phyloP scores from a whole-genome alignment of 92 coral and sea anemone species.

The Desmophyllum pertusum region DNA sequence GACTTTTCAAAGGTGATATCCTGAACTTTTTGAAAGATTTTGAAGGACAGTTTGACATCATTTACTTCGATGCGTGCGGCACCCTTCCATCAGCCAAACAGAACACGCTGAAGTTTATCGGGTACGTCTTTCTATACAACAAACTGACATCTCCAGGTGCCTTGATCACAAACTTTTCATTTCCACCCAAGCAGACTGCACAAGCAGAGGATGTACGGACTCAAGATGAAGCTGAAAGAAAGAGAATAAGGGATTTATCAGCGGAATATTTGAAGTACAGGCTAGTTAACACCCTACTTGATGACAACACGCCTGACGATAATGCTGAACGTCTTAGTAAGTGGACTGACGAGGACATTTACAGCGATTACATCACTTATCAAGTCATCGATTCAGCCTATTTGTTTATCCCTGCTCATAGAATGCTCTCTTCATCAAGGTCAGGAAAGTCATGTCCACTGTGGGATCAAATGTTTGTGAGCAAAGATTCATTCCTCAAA shows the following conservation, averaged over 20 bases:
- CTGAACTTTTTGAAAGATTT: slow-evolving; percentile 7
- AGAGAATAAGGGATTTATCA: background rate
- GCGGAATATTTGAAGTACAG: slow-evolving; percentile 36
- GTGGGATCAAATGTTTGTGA: slow-evolving; percentile 11
- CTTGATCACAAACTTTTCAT: slow-evolving; percentile 57
- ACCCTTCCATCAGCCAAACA: slow-evolving; percentile 44
- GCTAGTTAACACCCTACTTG: background rate
- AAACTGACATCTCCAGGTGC: slow-evolving; percentile 56
- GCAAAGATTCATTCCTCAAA: background rate
- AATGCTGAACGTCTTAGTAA: background rate
- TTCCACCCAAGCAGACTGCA: slow-evolving; percentile 25
- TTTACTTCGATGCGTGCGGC: slow-evolving; percentile 65
- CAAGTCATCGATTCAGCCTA: slow-evolving; percentile 53
- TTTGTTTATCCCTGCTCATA: slow-evolving; percentile 39
- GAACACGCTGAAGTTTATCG: slow-evolving; percentile 42
- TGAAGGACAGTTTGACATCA: slow-evolving; percentile 57
- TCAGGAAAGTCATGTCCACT: background rate
- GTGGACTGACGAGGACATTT: slow-evolving; percentile 15
- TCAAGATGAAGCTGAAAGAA: background rate
- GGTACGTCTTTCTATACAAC: slow-evolving; percentile 37
- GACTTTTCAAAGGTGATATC: slow-evolving; percentile 35
- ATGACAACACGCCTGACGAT: background rate
- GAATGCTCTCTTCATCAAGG: slow-evolving; percentile 33
- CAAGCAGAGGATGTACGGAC: background rate
- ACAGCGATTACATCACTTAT: slow-evolving; percentile 51